These are phyloP conservation scores for Circaetus gallicus DNA, from an alignment of 2,113 vertebrate species.

Conservation along the genomic window DNA sequence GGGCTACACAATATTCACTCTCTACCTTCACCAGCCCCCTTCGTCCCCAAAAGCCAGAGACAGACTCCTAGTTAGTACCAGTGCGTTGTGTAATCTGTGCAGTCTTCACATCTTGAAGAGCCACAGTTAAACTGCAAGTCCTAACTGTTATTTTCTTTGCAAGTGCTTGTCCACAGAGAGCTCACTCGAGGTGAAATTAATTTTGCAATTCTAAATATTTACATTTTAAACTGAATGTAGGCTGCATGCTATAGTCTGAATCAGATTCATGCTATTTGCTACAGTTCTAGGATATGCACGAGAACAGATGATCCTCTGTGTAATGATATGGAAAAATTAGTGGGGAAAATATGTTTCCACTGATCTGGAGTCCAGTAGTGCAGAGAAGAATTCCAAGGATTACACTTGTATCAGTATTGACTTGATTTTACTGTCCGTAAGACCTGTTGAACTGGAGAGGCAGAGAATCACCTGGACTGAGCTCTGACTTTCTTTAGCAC, in stretches of 20 bases:
- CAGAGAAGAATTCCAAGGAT: neutral
- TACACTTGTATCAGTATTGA: neutral
- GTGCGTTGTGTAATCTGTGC: neutral
- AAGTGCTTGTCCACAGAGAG: neutral
- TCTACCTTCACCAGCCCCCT: neutral
- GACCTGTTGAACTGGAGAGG: neutral
- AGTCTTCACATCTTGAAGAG: neutral
- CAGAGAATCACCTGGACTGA: neutral
- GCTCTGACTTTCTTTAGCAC: neutral
- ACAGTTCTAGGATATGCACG: neutral
- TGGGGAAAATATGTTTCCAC: neutral
- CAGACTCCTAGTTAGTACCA: neutral
- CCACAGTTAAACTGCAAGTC: neutral
- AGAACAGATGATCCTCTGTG: neutral
- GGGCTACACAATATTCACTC: neutral
- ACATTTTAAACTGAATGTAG: neutral
- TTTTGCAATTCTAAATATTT: neutral
- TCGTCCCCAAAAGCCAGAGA: neutral
- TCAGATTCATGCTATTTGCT: neutral
- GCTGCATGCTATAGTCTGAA: neutral
- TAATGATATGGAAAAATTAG: neutral
- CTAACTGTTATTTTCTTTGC: neutral
- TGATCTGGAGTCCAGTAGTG: neutral
- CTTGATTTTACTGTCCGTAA: neutral
- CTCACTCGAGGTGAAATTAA: neutral